Conservation (phyloP, 2,888 invertebrate species). For the Halictus quadricinctus region DNA sequence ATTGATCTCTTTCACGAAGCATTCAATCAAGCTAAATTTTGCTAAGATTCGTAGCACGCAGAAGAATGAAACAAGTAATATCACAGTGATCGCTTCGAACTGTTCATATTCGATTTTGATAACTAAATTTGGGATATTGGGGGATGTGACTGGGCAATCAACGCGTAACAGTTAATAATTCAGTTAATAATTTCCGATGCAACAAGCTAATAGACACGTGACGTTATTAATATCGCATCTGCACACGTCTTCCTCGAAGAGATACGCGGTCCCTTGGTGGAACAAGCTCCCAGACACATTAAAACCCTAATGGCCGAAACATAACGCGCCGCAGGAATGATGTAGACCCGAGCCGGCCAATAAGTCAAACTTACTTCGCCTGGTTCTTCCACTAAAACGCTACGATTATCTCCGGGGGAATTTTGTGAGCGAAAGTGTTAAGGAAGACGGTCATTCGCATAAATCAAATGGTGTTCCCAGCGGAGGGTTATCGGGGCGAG, state of each 20-base stretch:
- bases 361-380: slow-evolving; percentile 17
- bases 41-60: too few species aligned
- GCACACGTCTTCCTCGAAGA: neutral
- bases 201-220: neutral
- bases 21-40: too few species aligned
- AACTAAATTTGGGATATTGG: too few species aligned
- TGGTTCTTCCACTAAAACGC: neutral
- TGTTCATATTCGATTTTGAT: too few species aligned
- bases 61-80: too few species aligned
- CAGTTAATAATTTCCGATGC: neutral
- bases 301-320: slow-evolving; percentile 12
- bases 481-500: slow-evolving; percentile 9
- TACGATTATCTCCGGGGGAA: slow-evolving; percentile 18
- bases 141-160: neutral
- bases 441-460: slow-evolving; percentile 46
- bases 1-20: too few species aligned
- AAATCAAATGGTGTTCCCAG: slow-evolving; percentile 42
- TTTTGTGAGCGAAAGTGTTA: slow-evolving; percentile 51
- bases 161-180: neutral
- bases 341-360: slow-evolving; percentile 12
- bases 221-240: neutral
- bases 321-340: slow-evolving; percentile 7
- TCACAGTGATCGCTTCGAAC: too few species aligned
- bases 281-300: slow-evolving; percentile 5
- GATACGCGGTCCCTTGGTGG: neutral